Evolutionary conservation across 1,140 invertebrate genomes (phyloP).

Genomic region (Drosophila lacteicornis): DNA sequence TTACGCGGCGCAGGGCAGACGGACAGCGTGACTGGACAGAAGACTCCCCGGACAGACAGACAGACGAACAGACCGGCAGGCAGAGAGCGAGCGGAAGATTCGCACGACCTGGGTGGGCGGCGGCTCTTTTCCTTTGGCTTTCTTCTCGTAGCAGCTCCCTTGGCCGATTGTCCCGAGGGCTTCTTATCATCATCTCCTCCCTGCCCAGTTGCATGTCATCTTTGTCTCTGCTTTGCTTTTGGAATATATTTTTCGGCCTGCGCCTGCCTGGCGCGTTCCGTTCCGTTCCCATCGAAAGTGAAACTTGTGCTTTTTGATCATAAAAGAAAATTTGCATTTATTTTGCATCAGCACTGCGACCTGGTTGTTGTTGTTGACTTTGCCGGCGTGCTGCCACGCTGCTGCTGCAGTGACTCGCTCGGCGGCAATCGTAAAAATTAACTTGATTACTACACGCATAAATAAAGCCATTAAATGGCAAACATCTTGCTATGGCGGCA

Average conservation of each 20-base stretch:
- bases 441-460: conserved; percentile 80
- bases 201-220: conserved; percentile 33
- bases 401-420: conserved; percentile 31
- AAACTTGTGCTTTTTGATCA: conserved; percentile 60
- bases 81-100: conserved; percentile 3
- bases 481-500: conserved; percentile 66
- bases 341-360: conserved; percentile 44
- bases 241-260: conserved; percentile 24
- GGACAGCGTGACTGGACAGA: conserved; percentile 9
- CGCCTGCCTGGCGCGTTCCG: conserved; percentile 18
- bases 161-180: conserved; percentile 54
- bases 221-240: conserved; percentile 18
- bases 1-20: conserved; percentile 5
- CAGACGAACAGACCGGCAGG: too few relatives aligned
- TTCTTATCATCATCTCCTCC: conserved; percentile 36
- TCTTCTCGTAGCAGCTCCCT: conserved; percentile 29
- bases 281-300: conserved; percentile 71
- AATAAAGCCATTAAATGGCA: conserved; percentile 79
- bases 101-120: conserved; percentile 45
- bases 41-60: conserved; percentile 2
- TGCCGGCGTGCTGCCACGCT: conserved; percentile 28
- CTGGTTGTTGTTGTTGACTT: conserved; percentile 29
- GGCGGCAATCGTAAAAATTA: conserved; percentile 80
- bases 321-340: conserved; percentile 78
- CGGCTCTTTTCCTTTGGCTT: conserved; percentile 31